These are phyloP conservation scores for Chaetogeoica ovagalla DNA, from an alignment of 2,888 invertebrate species.

Conservation along the genomic window DNA sequence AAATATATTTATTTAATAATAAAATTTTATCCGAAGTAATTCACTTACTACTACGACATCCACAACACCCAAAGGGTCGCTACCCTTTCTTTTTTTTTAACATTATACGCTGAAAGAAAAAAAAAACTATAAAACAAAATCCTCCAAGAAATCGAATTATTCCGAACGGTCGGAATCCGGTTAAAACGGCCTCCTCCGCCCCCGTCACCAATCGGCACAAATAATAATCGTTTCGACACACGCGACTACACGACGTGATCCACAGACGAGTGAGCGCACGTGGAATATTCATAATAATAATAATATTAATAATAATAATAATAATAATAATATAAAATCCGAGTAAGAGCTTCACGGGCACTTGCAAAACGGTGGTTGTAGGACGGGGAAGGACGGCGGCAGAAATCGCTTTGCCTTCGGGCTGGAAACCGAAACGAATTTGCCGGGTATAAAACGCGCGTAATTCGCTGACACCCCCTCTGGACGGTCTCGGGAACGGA, in stretches of 20 bases:
- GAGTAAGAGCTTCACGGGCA: background rate
- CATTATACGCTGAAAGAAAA: no score
- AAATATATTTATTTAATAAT: no score
- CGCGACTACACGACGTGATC: no score
- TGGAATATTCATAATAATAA: conserved; percentile 33
- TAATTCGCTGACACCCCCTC: conserved; percentile 40
- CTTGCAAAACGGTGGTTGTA: background rate
- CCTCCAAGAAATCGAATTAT: background rate
- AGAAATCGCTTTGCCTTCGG: background rate
- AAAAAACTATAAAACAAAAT: background rate
- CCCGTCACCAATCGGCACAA: no score
- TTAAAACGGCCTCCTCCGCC: background rate
- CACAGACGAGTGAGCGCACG: background rate
- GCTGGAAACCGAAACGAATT: background rate
- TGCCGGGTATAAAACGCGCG: background rate
- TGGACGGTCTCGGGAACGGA: background rate
- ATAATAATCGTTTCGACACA: conserved; percentile 16
- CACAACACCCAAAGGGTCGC: no score
- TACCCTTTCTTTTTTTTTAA: no score
- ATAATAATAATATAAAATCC: no score
- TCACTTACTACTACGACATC: no score
- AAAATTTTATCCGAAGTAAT: no score
- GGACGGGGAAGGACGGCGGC: background rate
- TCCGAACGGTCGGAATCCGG: background rate
- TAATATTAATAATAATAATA: no score